Percentiles rank a stretch among this genome's conserved stretches.
phyloP scores from a whole-genome alignment of 2,888 invertebrate species.

The Caenorhabditis panamensis region DNA sequence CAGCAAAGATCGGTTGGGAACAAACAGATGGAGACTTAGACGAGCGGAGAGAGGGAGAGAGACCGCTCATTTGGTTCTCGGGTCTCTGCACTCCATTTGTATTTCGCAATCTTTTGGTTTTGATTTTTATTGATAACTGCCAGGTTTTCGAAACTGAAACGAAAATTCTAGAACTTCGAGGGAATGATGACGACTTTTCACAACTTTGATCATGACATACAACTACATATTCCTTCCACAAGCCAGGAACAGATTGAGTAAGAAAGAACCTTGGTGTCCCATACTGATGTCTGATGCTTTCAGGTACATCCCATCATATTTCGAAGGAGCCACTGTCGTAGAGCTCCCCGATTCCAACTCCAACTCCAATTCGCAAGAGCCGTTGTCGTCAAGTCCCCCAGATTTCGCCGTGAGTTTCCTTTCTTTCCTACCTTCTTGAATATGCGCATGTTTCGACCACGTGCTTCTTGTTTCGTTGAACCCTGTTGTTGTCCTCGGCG shows the following conservation, averaged over 20 bases:
- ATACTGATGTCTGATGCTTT: too few species aligned
- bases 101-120: conserved; percentile 38
- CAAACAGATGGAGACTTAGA: conserved; percentile 44
- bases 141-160: too few species aligned
- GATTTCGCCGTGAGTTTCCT: conserved; percentile 27
- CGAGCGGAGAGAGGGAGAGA: too few species aligned
- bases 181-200: too few species aligned
- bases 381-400: conserved; percentile 20
- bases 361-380: neutral
- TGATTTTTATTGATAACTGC: neutral
- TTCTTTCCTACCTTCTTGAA: too few species aligned
- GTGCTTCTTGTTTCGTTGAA: conserved; percentile 49
- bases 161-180: too few species aligned
- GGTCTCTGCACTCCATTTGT: conserved; percentile 1
- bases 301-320: neutral
- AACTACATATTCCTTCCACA: neutral
- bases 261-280: too few species aligned
- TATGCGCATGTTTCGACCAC: too few species aligned
- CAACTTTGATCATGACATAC: conserved; percentile 2
- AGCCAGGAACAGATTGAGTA: neutral
- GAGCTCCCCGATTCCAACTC: neutral
- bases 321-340: neutral
- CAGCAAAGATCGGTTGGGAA: conserved; percentile 38
- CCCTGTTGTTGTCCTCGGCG: neutral
- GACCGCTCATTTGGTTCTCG: neutral